Percentiles rank a stretch among this genome's conserved stretches.
These are phyloP conservation scores for Catostomus latipinnis DNA, from an alignment of 2,797 vertebrate species.

Conservation along the genomic window DNA sequence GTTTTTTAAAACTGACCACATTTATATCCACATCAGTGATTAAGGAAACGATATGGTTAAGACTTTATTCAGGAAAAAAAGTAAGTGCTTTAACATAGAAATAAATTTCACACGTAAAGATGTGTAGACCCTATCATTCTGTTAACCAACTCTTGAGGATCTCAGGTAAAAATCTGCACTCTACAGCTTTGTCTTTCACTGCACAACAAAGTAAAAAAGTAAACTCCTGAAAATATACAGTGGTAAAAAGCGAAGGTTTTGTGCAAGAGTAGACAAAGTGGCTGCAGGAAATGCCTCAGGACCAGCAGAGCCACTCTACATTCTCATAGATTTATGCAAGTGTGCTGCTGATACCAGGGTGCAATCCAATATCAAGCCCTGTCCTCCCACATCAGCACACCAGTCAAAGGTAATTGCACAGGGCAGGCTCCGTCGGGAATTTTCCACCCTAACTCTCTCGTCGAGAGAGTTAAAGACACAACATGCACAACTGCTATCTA, in stretches of 20 bases:
- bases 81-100: too few relatives aligned
- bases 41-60: too few relatives aligned
- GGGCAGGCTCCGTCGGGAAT: constrained; percentile 17
- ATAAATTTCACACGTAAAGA: too few relatives aligned
- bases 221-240: constrained; percentile 25
- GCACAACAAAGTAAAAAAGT: too few relatives aligned
- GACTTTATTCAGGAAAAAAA: too few relatives aligned
- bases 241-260: constrained; percentile 22
- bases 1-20: too few relatives aligned
- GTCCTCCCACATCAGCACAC: constrained; percentile 36
- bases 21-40: too few relatives aligned
- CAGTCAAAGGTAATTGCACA: constrained; percentile 47
- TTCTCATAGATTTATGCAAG: constrained; percentile 53
- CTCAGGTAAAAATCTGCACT: constrained; percentile 11
- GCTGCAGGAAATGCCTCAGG: constrained; percentile 48
- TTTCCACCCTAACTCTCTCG: constrained; percentile 22
- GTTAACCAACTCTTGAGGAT: neutral
- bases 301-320: constrained; percentile 42
- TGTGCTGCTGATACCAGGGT: constrained; percentile 37
- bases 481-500: neutral
- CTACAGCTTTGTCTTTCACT: neutral
- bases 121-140: too few relatives aligned
- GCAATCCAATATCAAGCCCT: constrained; percentile 42
- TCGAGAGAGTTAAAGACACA: constrained; percentile 20
- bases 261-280: constrained; percentile 36